A percentile compares a stretch with the other conserved stretches of the same genome.
phyloP scores from a whole-genome alignment of 2,888 invertebrate species.

The Pseudococcus jackbeardsleyi region DNA sequence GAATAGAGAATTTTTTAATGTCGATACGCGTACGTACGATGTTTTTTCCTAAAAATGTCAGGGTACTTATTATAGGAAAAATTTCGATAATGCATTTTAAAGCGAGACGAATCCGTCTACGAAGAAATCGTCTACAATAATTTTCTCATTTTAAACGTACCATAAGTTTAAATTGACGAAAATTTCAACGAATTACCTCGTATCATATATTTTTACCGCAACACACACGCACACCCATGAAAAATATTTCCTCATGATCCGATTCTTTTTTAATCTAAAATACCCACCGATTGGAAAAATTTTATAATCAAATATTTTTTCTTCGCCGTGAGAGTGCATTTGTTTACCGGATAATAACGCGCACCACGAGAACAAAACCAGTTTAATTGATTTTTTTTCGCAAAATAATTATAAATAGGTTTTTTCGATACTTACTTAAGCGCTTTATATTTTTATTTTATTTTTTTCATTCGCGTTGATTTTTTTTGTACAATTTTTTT shows the following conservation, averaged over 20 bases:
- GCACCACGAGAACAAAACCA: constrained; percentile 12
- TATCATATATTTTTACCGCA: constrained; percentile 9
- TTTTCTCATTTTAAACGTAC: constrained; percentile 39
- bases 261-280: neutral
- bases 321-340: neutral
- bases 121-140: neutral
- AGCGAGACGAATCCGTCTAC: neutral
- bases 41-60: constrained; percentile 11
- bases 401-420: constrained; percentile 15
- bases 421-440: constrained; percentile 28
- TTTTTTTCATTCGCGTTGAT: constrained; percentile 45
- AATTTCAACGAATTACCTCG: constrained; percentile 41
- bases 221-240: neutral
- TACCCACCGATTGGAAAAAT: neutral
- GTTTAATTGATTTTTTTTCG: neutral
- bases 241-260: neutral
- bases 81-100: constrained; percentile 17
- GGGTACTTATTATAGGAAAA: constrained; percentile 27
- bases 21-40: neutral
- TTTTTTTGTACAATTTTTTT: constrained; percentile 58
- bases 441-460: constrained; percentile 17
- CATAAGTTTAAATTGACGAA: constrained; percentile 39
- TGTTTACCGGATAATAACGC: constrained; percentile 10
- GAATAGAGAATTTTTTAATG: neutral
- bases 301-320: neutral